phyloP scores from a whole-genome alignment of 2,113 vertebrate species.

The Eptesicus fuscus region DNA sequence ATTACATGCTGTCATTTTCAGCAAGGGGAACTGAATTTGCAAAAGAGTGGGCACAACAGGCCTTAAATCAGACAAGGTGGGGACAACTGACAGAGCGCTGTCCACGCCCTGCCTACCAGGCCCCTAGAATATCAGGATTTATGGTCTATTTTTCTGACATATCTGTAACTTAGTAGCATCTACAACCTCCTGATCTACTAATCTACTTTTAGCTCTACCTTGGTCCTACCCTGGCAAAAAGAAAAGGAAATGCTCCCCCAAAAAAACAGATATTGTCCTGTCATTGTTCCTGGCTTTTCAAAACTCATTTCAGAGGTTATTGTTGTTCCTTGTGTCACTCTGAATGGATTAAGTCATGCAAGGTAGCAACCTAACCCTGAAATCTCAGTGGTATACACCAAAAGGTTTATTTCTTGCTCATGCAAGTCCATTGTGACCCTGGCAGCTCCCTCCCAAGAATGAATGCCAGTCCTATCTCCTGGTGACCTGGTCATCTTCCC shows the following conservation, averaged over 20 bases:
- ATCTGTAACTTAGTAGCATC: not conserved
- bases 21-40: constrained; percentile 31
- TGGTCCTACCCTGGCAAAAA: not conserved
- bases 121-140: not conserved
- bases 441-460: not conserved
- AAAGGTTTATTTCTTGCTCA: not conserved
- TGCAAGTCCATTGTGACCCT: not conserved
- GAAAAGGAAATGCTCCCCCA: not conserved
- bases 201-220: not conserved
- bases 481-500: not conserved
- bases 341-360: not conserved
- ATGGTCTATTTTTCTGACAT: not conserved
- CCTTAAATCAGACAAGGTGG: constrained; percentile 27
- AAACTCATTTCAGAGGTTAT: not conserved
- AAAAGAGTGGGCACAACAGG: not conserved
- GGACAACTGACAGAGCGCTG: not conserved
- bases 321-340: not conserved
- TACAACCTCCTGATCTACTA: not conserved
- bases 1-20: constrained; percentile 48
- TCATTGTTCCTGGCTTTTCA: not conserved
- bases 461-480: not conserved
- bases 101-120: not conserved
- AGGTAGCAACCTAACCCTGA: not conserved
- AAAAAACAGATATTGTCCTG: not conserved
- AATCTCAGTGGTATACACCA: not conserved